Base-by-base conservation (phyloP, 1,140 invertebrate genomes). In the Sycophila sp. region DNA sequence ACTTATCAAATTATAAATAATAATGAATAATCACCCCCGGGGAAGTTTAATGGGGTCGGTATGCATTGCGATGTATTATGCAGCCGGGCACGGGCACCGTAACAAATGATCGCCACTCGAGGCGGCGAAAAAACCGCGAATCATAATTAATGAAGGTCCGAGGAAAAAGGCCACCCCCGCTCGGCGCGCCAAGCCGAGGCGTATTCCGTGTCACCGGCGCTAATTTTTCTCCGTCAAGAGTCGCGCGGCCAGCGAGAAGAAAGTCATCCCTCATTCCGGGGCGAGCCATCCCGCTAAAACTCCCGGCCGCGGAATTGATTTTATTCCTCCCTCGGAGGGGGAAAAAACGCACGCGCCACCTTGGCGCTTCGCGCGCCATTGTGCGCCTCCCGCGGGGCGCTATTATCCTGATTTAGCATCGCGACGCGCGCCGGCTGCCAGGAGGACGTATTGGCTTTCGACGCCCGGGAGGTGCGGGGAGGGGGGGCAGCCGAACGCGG, bases 361-460 rank as follows among this genome's bases (percentile, higher is more conserved):
- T 69, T 64, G 15, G 19, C 59, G 56, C 59, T 69, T 59, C 42
- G n/a, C n/a, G n/a, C n/a, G n/a, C n/a, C n/a, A n/a, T n/a, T n/a
- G n/a, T 51, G 56, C 24, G 69, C 55, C 68, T 77, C 81, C 79
- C 80, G 71, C 68, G 79, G 81, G 82, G 76, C 77, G 73, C 81
- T 75, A 83, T 85, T 84, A 85, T 83, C 78, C 81, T 81, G 81
- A 85, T 83, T 84, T 82, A 72, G 28, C 53, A 59, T 62, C 65
- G 73, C 70, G 59, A 60, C 47, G n/a, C 10, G 3, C 15, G 24
- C 49, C 19, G 13, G 13, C 62, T 58, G 13, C 66, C 70, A 74
- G 66, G 66, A 71, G 49, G 71, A 60, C 68, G 62, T 66, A 73
- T 68, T 63, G 75, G 38, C 64, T 59, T 19, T 45, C 34, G n/a